Evolutionary conservation across 2,888 invertebrate species (phyloP), one percentile per base, ranked within the genome.

Genomic region (Neuroscelio doddi): DNA sequence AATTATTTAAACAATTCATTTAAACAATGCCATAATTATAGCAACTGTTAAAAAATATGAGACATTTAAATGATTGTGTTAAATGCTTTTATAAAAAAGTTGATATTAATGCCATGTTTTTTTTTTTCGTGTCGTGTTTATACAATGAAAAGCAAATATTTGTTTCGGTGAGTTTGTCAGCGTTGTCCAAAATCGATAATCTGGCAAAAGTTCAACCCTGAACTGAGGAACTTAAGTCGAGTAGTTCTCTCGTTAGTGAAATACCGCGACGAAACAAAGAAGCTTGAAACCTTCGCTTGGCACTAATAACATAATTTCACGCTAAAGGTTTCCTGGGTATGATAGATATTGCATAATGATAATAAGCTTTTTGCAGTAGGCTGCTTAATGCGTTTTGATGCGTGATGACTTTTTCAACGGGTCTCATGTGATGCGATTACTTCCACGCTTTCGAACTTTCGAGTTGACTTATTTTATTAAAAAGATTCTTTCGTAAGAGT

Each of bases 381-480:
- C n/a, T 32, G 3, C 32, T 10, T 10, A 32, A 32, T 32, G 14
- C n/a, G 14, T 32, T 32, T 32, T 32, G 3, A 32, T 32, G 14
- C 8, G 21, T 21, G 5, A 21, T 89, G 0, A 87, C 86, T 75
- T 89, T 89, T 8, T 88, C 86, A 9, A 87, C 86, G 0, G 89
- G 89, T 74, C 88, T 88, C 24, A 86, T 84, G 71, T 88, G 89
- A 0, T 87, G 87, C 0, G 87, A 87, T 46, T n/a, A n/a, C n/a
- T n/a, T n/a, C n/a, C n/a, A 85, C 85, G 0, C 87, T 86, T 1
- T 87, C 88, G 5, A 21, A 30, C 82, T 76, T 65, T n/a, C n/a
- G n/a, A n/a, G n/a, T n/a, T n/a, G n/a, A n/a, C n/a, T n/a, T n/a
- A n/a, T n/a, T n/a, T n/a, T n/a, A n/a, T n/a, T n/a, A n/a, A n/a